These are phyloP conservation scores for Agrypnia vestita DNA, from an alignment of 1,140 invertebrate genomes.

Conservation along the genomic window DNA sequence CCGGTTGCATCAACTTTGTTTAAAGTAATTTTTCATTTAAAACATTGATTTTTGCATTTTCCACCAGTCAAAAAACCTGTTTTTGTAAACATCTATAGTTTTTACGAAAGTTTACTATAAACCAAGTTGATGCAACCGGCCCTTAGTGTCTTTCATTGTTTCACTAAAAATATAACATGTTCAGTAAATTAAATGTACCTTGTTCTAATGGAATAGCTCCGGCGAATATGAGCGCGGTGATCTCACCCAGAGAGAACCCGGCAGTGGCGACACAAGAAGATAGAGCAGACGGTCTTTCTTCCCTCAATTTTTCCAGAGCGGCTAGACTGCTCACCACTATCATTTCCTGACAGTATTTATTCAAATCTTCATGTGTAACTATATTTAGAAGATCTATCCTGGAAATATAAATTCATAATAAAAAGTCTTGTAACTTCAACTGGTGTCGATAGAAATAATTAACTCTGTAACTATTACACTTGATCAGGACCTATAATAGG, in stretches of 20 bases:
- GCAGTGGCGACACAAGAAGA: slow-evolving; percentile 87
- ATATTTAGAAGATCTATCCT: slow-evolving; percentile 90
- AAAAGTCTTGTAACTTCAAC: background rate
- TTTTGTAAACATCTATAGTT: too few relatives aligned
- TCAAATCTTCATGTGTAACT: slow-evolving; percentile 84
- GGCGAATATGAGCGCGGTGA: slow-evolving; percentile 91
- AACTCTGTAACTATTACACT: too few relatives aligned
- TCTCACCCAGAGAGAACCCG: slow-evolving; percentile 97
- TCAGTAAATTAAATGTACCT: slow-evolving; percentile 72
- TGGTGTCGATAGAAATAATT: too few relatives aligned
- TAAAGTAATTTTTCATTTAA: too few relatives aligned
- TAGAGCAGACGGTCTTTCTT: slow-evolving; percentile 82
- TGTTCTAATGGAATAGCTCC: slow-evolving; percentile 89
- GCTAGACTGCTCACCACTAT: slow-evolving; percentile 92
- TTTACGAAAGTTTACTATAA: too few relatives aligned
- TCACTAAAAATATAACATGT: too few relatives aligned
- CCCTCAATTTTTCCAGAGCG: slow-evolving; percentile 87
- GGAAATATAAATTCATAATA: slow-evolving; percentile 38
- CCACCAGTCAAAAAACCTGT: too few relatives aligned
- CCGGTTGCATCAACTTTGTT: too few relatives aligned
- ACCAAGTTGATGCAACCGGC: too few relatives aligned
- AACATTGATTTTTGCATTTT: too few relatives aligned
- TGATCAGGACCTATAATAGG: too few relatives aligned
- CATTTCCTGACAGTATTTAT: slow-evolving; percentile 90
- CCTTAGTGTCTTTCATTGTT: too few relatives aligned